These are phyloP conservation scores for Panthera uncia DNA, from an alignment of 2,113 vertebrate species.

Conservation along the genomic window DNA sequence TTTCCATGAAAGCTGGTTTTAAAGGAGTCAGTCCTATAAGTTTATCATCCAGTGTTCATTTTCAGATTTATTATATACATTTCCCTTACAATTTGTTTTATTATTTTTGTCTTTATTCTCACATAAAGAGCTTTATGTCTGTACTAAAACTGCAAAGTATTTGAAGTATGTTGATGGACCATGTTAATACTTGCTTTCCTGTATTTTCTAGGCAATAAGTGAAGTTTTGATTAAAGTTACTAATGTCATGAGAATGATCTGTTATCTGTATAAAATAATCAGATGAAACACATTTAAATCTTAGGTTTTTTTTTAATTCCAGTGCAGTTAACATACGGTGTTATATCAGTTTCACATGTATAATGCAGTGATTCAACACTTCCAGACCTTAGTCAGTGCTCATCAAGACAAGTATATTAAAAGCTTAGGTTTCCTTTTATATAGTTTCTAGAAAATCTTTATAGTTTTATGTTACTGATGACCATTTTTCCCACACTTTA, in stretches of 20 bases:
- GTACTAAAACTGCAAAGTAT: not conserved
- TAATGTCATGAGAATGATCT: not conserved
- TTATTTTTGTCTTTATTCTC: conserved; percentile 12
- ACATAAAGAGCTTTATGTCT: not conserved
- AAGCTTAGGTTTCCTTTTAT: not conserved
- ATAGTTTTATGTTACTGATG: not conserved
- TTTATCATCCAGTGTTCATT: conserved; percentile 31
- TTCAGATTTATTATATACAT: conserved; percentile 39
- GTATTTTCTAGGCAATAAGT: not conserved
- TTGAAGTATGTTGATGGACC: not conserved
- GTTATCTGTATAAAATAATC: not conserved
- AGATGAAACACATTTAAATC: not conserved
- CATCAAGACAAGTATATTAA: not conserved
- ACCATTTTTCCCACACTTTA: not conserved
- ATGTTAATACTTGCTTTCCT: not conserved
- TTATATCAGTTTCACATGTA: not conserved
- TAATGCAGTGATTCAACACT: not conserved
- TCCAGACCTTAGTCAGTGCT: not conserved
- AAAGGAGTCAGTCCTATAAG: not conserved
- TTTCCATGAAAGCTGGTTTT: conserved; percentile 5
- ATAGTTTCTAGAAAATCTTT: not conserved
- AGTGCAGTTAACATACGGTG: not conserved
- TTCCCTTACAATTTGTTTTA: not conserved
- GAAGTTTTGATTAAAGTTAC: not conserved
- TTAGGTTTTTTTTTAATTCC: not conserved